Evolutionary conservation across 2,113 vertebrate species (phyloP), one percentile per base, ranked within the genome.

Genomic region (Orientallactaga bullata): DNA sequence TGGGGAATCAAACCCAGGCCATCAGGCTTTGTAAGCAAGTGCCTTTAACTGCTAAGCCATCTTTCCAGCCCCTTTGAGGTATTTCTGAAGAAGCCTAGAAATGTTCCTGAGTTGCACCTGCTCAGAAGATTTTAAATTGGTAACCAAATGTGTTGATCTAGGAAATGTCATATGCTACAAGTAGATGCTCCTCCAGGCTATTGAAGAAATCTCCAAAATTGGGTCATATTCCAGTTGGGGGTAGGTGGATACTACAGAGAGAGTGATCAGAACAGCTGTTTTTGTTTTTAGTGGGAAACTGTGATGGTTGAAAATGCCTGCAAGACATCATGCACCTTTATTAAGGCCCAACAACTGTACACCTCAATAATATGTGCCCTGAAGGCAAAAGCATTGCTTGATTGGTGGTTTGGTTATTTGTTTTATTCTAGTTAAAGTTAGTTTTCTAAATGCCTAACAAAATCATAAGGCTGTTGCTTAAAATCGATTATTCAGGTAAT

Each of bases 121-220:
- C 69, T 93, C 7, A 63, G 72, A 86, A 74, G 63, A 94, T 79
- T 93, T 35, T 77, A 88, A 93, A 73, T 68, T 87, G 51, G 68
- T 88, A 90, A 78, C 51, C 32, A 82, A 26, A 35, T 32, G 18
- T 82, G 35, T 51, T 83, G 66, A 76, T 91, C 42, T 30, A 71
- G 71, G 65, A 83, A 82, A 92, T 72, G 32, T 13, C 30, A 32
- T n/a, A 13, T 76, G 39, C 39, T 32, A 1, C 35, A 65, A 73
- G 72, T 24, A 88, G 9, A 37, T 68, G 88, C 77, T 88, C 26
- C 35, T 9, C 3, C 13, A 78, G 58, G 60, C 58, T 63, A 37
- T 28, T 61, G 47, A 74, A 78, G 39, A 69, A 76, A 77, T 76
- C 13, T 92, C 51, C 60, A 21, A 85, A 92, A 85, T 88, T 72